phyloP scores from a whole-genome alignment of 2,888 invertebrate species.

The Alloscopus bannaensis region DNA sequence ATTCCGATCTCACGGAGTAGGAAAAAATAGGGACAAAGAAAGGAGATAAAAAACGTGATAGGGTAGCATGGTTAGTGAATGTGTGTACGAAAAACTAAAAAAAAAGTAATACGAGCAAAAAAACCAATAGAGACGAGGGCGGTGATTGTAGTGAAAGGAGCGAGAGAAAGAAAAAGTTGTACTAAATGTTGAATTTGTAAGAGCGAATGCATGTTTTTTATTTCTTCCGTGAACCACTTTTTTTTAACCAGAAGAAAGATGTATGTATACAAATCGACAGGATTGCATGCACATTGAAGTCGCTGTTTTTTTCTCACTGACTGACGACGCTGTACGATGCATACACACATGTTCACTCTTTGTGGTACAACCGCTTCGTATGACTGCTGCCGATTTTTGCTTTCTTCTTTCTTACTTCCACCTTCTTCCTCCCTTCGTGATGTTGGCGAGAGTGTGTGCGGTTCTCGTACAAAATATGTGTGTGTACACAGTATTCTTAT shows the following conservation, averaged over 20 bases:
- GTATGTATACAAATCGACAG: conserved; percentile 47
- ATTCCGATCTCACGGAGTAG: background rate
- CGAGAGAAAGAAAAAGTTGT: no score
- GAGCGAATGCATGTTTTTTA: conserved; percentile 56
- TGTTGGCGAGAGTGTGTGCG: background rate
- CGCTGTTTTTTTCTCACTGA: background rate
- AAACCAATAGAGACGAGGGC: conserved; percentile 19
- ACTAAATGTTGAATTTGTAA: conserved; percentile 54
- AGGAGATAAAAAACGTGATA: conserved; percentile 9
- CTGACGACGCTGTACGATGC: background rate
- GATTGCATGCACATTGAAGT: conserved; percentile 54
- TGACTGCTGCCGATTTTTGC: conserved; percentile 53
- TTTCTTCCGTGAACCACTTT: conserved; percentile 53
- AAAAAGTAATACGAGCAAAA: background rate
- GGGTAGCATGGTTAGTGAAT: background rate
- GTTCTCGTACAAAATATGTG: background rate
- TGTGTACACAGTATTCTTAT: conserved; percentile 46
- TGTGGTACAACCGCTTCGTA: background rate
- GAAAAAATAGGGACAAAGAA: background rate
- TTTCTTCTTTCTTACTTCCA: conserved; percentile 49
- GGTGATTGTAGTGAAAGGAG: conserved; percentile 25
- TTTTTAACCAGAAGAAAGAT: conserved; percentile 36
- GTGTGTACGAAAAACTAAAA: background rate
- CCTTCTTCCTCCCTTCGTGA: conserved; percentile 26
- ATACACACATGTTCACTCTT: conserved; percentile 24